Conservation (phyloP, 2,113 vertebrate genomes). For the Cromileptes altivelis region DNA sequence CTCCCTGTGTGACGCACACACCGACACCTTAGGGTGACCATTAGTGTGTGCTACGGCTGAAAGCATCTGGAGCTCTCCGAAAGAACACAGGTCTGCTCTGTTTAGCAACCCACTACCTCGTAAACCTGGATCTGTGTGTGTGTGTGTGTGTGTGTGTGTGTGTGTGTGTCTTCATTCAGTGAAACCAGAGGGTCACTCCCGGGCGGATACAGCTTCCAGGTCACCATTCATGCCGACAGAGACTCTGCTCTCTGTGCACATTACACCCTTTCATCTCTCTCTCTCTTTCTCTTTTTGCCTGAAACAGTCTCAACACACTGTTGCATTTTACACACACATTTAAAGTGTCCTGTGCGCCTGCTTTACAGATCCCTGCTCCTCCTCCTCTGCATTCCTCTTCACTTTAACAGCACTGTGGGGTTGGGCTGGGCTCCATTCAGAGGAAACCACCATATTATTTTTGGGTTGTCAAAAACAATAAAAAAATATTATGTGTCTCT, state of each 20-base stretch:
- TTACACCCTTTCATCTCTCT: constrained; percentile 25
- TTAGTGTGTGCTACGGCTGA: constrained; percentile 1
- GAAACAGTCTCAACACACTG: not conserved
- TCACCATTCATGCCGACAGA: constrained; percentile 61
- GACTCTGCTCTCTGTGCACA: constrained; percentile 22
- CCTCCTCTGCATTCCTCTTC: not conserved
- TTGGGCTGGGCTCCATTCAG: no score
- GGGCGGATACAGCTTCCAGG: constrained; percentile 56
- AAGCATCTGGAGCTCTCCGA: constrained; percentile 16
- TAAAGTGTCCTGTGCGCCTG: not conserved
- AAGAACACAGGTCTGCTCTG: constrained; percentile 43
- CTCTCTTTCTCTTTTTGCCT: not conserved
- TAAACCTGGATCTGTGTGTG: constrained; percentile 38
- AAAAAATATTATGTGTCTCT: no score
- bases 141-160: constrained; percentile 35
- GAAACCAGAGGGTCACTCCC: constrained; percentile 37
- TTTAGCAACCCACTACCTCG: not conserved
- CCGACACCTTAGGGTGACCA: constrained; percentile 7
- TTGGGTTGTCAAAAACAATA: no score
- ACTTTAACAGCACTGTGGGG: not conserved
- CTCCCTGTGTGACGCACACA: constrained; percentile 4
- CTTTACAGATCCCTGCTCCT: not conserved
- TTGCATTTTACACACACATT: constrained; percentile 24
- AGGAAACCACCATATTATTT: no score
- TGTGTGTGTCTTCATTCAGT: constrained; percentile 26